Evolutionary conservation across 1,140 invertebrate species (phyloP).

Genomic region (Drosophila pseudoananassae): DNA sequence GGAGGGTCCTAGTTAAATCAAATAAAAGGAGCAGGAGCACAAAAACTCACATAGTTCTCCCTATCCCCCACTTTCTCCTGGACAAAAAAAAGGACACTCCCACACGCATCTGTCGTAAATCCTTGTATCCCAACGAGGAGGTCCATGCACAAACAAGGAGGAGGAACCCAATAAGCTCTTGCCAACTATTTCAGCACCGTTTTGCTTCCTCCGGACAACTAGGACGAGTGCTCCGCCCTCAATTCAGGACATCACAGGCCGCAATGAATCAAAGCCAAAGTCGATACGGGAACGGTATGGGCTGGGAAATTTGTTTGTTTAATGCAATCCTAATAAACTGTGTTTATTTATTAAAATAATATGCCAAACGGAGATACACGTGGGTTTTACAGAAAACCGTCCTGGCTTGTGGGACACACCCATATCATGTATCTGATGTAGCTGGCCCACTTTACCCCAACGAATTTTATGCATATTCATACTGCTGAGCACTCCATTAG

Average conservation of each 20-base stretch:
- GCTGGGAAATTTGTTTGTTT: not conserved
- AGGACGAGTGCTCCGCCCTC: not conserved
- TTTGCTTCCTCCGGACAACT: conserved; percentile 17
- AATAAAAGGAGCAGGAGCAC: conserved; percentile 7
- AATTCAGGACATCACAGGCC: conserved; percentile 11
- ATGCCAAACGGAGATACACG: no score
- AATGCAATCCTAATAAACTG: not conserved
- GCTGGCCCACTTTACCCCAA: no score
- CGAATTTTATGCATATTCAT: not conserved
- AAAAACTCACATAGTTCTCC: conserved; percentile 1
- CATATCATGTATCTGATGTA: no score
- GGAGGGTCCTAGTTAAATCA: conserved; percentile 20
- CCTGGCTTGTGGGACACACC: not conserved
- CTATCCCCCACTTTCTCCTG: not conserved
- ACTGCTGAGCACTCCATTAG: conserved; percentile 30
- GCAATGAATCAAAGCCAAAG: not conserved
- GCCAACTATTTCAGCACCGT: conserved; percentile 24
- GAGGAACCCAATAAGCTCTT: conserved; percentile 22
- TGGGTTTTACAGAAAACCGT: no score
- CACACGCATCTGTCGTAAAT: not conserved
- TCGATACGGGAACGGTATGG: not conserved
- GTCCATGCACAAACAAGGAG: conserved; percentile 3
- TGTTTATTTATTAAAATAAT: no score
- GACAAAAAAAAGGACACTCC: not conserved
- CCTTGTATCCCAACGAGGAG: not conserved